Conservation (phyloP, 2,888 invertebrate species). For the Sclerodermus sp. region DNA sequence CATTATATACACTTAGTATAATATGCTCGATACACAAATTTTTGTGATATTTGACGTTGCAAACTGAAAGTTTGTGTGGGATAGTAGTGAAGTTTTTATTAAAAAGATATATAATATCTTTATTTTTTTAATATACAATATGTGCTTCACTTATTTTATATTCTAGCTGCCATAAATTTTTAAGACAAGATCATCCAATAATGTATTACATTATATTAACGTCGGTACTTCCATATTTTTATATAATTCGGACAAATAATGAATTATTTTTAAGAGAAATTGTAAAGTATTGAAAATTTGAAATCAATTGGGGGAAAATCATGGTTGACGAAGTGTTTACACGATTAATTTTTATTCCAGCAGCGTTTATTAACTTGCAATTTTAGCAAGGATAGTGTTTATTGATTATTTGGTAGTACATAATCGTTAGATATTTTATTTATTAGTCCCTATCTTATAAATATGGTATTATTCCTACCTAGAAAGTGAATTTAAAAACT, state of each 20-base stretch:
- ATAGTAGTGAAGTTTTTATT: constrained; percentile 24
- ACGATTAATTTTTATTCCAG: too few relatives aligned
- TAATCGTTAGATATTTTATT: too few relatives aligned
- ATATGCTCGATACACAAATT: constrained; percentile 21
- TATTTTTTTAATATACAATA: constrained; percentile 40
- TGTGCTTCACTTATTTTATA: constrained; percentile 36
- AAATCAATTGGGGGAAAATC: too few relatives aligned
- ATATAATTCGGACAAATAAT: constrained; percentile 6
- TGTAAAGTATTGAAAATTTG: not conserved
- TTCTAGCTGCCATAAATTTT: constrained; percentile 53
- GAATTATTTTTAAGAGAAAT: constrained; percentile 4
- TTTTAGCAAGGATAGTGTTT: too few relatives aligned
- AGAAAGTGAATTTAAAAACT: too few relatives aligned
- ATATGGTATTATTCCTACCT: too few relatives aligned
- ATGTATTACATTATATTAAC: constrained; percentile 15
- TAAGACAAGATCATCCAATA: constrained; percentile 27
- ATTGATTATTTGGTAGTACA: too few relatives aligned
- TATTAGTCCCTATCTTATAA: too few relatives aligned
- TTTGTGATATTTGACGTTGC: constrained; percentile 27
- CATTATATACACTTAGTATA: not conserved
- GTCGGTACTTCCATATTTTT: constrained; percentile 19
- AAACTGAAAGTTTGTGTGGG: constrained; percentile 22
- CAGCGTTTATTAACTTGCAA: too few relatives aligned
- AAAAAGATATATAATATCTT: constrained; percentile 33
- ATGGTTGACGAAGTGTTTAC: too few relatives aligned